phyloP scores from a whole-genome alignment of 2,888 invertebrate genomes.

The Leucoptera coffeella region DNA sequence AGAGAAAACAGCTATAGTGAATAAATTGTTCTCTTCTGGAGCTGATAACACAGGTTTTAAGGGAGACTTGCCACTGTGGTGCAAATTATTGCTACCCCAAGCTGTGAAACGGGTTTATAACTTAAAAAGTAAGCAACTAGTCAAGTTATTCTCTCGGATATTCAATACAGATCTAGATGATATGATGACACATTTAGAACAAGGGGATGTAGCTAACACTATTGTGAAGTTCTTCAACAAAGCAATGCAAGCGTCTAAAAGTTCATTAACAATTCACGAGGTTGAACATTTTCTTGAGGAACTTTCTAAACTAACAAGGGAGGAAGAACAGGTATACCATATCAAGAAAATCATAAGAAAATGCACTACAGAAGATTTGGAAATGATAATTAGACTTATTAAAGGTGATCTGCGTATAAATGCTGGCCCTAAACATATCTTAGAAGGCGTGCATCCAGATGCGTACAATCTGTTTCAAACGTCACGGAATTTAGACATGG shows the following conservation, averaged over 20 bases:
- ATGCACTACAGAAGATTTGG: slow-evolving; percentile 78
- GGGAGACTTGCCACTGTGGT: slow-evolving; percentile 74
- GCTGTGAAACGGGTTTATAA: slow-evolving; percentile 84
- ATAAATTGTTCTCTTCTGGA: slow-evolving; percentile 59
- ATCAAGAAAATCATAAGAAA: slow-evolving; percentile 67
- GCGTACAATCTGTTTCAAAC: slow-evolving; percentile 87
- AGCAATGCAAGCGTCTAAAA: slow-evolving; percentile 62
- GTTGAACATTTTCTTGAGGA: slow-evolving; percentile 71
- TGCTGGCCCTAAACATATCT: slow-evolving; percentile 87
- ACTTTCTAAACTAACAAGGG: slow-evolving; percentile 71
- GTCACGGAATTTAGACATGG: slow-evolving; percentile 70
- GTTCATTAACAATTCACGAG: slow-evolving; percentile 66
- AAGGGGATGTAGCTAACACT: slow-evolving; percentile 88
- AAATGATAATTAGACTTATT: slow-evolving; percentile 78
- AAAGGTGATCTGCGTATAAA: slow-evolving; percentile 91
- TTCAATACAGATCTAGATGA: slow-evolving; percentile 67
- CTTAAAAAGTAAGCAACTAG: slow-evolving; percentile 84
- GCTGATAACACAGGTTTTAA: slow-evolving; percentile 59
- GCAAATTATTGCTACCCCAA: slow-evolving; percentile 76
- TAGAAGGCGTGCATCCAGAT: slow-evolving; percentile 80
- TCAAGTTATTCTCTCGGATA: slow-evolving; percentile 81
- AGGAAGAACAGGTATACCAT: slow-evolving; percentile 78
- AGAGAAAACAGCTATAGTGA: slow-evolving; percentile 71
- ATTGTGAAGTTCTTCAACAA: slow-evolving; percentile 69
- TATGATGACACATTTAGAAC: slow-evolving; percentile 81